Base-by-base conservation (phyloP, 2,113 vertebrate species). In the Aix galericulata region DNA sequence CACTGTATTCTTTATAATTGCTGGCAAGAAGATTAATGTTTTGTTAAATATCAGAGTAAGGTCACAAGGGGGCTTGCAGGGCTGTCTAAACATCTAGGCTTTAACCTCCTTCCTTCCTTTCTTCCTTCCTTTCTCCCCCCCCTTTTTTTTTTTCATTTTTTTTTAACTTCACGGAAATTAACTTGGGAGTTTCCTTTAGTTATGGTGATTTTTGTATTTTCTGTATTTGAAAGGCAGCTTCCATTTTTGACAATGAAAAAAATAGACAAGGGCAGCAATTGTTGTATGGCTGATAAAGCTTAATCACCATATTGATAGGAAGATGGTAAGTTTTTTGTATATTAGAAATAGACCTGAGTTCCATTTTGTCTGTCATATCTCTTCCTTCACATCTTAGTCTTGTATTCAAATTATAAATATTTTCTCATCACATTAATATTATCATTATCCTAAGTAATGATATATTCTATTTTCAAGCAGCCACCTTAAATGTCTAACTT, bases 11-110 rank as follows among this genome's bases (percentile, higher is more conserved):
- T 99, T 98, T 99, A 98, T 99, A 99, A 99, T 98, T 98, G 98
- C 98, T 99, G 98, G 99, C 99, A 99, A 99, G 98, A 99, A 99
- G 99, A 99, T 99, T 99, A 99, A 99, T 99, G 99, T 99, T 99
- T 99, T 99, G 98, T 99, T 99, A 99, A 99, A 99, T 99, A 99
- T 99, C 99, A 99, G 98, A 98, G 98, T 99, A 98, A 98, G 98
- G 99, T 99, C 98, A 98, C 98, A 98, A 98, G 98, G 98, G 98
- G 98, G 98, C 97, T 98, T 98, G 98, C 95, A 97, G 97, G 98
- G 97, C 98, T 98, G 98, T 99, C 99, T 99, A 99, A 99, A 99
- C 98, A 99, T 98, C 98, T 81, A 98, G 98, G 98, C 97, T 98
- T 98, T 98, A 97, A 97, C 95, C 92, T 96, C 86, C 77, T 66